Base-by-base conservation (phyloP, 2,888 invertebrate genomes). In the Homarus gammarus region DNA sequence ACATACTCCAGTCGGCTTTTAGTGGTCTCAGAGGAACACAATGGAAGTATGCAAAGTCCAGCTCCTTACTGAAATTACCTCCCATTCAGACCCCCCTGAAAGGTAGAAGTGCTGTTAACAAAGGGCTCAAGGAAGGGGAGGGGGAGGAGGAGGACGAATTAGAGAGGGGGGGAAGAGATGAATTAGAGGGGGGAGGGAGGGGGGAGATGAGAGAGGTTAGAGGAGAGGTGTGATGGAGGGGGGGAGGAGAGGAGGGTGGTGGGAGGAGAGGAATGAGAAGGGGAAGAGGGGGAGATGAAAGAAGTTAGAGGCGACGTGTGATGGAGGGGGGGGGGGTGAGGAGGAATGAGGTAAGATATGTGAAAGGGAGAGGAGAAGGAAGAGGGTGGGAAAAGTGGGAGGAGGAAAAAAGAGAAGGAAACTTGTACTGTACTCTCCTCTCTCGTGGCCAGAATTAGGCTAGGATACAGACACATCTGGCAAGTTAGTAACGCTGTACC, bases 1-100 rank as follows among this genome's bases (percentile, higher is more conserved):
- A 70, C n/a, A 1, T 15, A 2, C 15, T 31, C 31, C 12, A 5
- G 15, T 12, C 15, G 12, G 33, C 27, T 68, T 6, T 18, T 27
- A 1, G n/a, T n/a, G n/a, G 12, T 12, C 27, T n/a, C 22, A 68
- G 33, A 5, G 70, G 0, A 22, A n/a, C 83, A 83, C 83, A 83
- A 83, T 72, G 70, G 70, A 15, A 2, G 83, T 51, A 83, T 72
- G 83, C 83, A 83, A 83, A 72, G 51, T 40, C 36, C 83, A 27
- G 51, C 72, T 51, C 83, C 72, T 68, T 83, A 83, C 72, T 72
- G 51, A 83, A 83, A 83, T 83, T 83, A 72, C 72, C 72, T 33
- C 49, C 83, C 27, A 51, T 83, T 83, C 72, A 83, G 51, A 10
- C 44, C 64, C 83, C 83, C 72, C 51, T 83, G 38, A 83, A 72